These are phyloP conservation scores for Chionodraco myersi DNA, from an alignment of 2,113 vertebrate species.

Conservation along the genomic window DNA sequence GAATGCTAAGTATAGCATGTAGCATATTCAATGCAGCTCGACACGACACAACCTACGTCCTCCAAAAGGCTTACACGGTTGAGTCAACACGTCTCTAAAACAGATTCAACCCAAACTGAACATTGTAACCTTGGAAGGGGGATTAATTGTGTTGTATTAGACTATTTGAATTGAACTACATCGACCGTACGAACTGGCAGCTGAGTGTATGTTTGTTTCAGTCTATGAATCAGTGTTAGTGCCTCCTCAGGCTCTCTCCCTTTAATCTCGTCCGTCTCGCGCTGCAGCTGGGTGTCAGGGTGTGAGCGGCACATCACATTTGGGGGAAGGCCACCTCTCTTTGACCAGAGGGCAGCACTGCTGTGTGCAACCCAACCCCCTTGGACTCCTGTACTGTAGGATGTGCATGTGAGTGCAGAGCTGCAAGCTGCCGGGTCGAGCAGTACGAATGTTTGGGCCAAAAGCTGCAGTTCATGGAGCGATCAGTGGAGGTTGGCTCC, in stretches of 20 bases:
- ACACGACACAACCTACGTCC: not conserved
- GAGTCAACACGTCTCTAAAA: not conserved
- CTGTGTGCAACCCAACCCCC: conserved; percentile 37
- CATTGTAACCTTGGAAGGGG: not conserved
- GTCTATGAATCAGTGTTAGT: not conserved
- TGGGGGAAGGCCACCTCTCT: conserved; percentile 4
- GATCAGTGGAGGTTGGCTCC: no score
- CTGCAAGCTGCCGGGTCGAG: no score
- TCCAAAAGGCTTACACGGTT: no score
- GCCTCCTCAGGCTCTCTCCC: conserved; percentile 6
- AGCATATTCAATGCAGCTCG: not conserved
- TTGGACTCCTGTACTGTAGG: not conserved
- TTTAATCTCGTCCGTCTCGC: conserved; percentile 28
- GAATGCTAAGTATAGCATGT: not conserved
- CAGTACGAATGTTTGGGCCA: no score
- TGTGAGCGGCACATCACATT: conserved; percentile 38
- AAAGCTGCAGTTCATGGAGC: no score
- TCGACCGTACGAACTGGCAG: not conserved
- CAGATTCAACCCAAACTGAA: not conserved
- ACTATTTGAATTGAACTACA: not conserved
- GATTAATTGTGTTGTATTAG: not conserved
- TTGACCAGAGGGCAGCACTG: conserved; percentile 36
- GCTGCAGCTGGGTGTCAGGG: conserved; percentile 52
- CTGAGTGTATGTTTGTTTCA: not conserved
- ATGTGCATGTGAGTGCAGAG: not conserved